A percentile compares a stretch with the other conserved stretches of the same genome.
phyloP scores from a whole-genome alignment of 2,888 invertebrate genomes.

The Polyommatus icarus region DNA sequence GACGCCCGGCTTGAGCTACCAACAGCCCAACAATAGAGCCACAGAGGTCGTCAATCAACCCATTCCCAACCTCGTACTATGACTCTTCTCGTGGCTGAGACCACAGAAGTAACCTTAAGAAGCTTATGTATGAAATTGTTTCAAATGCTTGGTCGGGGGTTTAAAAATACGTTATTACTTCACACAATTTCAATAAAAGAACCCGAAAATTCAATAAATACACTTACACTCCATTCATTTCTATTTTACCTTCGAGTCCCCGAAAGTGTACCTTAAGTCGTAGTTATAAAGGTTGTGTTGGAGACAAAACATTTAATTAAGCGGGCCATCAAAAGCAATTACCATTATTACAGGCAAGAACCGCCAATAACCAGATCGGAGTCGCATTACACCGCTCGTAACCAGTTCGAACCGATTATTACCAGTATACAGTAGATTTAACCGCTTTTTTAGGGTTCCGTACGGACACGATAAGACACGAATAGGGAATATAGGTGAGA shows the following conservation, averaged over 20 bases:
- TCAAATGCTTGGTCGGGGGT: no score
- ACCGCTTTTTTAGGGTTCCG: background rate
- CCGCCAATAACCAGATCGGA: slow-evolving; percentile 11
- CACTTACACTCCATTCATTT: background rate
- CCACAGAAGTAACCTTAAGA: no score
- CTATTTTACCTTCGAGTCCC: background rate
- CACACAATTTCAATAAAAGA: background rate
- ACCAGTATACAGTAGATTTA: background rate
- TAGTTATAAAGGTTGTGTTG: background rate
- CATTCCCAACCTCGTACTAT: no score
- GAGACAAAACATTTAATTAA: background rate
- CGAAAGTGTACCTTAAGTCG: background rate
- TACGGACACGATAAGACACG: background rate
- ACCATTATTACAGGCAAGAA: slow-evolving; percentile 18
- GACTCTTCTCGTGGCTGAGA: no score
- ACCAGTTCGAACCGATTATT: background rate
- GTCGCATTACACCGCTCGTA: background rate
- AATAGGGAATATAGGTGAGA: no score
- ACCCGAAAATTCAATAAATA: background rate
- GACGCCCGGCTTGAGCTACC: no score
- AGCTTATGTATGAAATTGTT: no score
- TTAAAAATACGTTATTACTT: background rate
- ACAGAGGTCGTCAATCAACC: no score
- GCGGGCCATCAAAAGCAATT: background rate
- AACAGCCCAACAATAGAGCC: no score